Conservation (phyloP, 2,888 invertebrate species). For the Pristionchus maxplancki region DNA sequence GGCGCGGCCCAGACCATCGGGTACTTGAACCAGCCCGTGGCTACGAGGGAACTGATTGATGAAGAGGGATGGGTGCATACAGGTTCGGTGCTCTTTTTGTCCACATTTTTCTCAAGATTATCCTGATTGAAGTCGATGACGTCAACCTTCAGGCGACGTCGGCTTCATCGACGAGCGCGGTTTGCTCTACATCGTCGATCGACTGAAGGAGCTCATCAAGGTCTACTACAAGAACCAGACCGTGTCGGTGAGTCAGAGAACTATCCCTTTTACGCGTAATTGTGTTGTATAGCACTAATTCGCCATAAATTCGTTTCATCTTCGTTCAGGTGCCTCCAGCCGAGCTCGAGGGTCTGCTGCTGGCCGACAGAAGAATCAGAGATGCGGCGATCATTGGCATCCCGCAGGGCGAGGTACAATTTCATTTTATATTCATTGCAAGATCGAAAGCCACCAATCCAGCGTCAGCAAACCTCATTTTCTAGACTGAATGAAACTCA, state of each 20-base stretch:
- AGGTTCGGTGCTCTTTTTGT: too few relatives aligned
- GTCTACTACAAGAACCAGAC: not conserved
- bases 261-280: too few relatives aligned
- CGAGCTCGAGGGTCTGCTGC: not conserved
- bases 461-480: too few relatives aligned
- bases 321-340: not conserved
- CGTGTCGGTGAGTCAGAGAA: not conserved
- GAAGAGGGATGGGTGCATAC: constrained; percentile 8
- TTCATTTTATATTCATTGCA: too few relatives aligned
- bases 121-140: not conserved
- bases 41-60: not conserved
- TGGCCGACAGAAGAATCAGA: not conserved
- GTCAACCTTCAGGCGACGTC: not conserved
- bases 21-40: not conserved
- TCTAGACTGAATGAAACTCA: too few relatives aligned
- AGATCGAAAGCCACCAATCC: too few relatives aligned
- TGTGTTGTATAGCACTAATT: too few relatives aligned
- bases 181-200: constrained; percentile 11
- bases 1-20: not conserved
- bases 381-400: constrained; percentile 28
- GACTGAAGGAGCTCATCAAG: constrained; percentile 5
- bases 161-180: not conserved
- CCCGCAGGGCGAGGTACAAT: not conserved
- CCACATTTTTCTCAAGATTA: too few relatives aligned
- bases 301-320: not conserved